Base-by-base conservation (phyloP, 1,140 invertebrate genomes). In the Zaprionus lachaisei region DNA sequence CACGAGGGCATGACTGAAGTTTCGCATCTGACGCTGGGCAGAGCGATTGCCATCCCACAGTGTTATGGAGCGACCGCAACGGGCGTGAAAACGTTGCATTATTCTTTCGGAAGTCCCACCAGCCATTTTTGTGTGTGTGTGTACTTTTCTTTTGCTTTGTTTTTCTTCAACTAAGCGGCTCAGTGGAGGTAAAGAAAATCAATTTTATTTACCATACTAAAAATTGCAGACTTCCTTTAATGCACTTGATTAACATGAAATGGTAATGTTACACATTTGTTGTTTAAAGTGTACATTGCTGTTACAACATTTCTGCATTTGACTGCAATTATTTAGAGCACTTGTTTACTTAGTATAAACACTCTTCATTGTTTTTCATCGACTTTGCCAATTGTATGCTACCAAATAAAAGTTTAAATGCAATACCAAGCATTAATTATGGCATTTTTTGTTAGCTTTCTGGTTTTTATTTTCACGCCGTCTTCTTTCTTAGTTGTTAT, bases 1-100 rank as follows among this genome's bases (percentile, higher is more conserved):
- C n/a, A 98, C 96, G 68, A 97, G 93, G 15, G 96, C 97, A 93
- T 96, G 95, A 93, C 98, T 97, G 89, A 97, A 98, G 87, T 96
- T 95, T 60, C 95, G 95, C 79, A 96, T 95, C 92, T 96, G 97
- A 89, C 97, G 94, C 64, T 96, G 94, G 9, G 97, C 97, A 20
- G 96, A 98, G 70, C 95, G 86, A 93, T 97, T 97, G 76, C 96
- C 95, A 93, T 98, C 97, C 72, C 95, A 95, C 69, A 98, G 94
- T 72, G 95, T 96, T 58, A 98, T 96, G 86, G 96, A 94, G 73
- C 96, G 95, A 47, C 97, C 97, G 92, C 96, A 97, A 82, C 95
- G 95, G 85, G 95, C 94, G 93, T 98, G 97, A 93, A 98, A 98
- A 92, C 73, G 66, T 38, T 87, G 83, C 77, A 80, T 69, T n/a